phyloP scores from a whole-genome alignment of 2,888 invertebrate species.

The Lasius platythorax region DNA sequence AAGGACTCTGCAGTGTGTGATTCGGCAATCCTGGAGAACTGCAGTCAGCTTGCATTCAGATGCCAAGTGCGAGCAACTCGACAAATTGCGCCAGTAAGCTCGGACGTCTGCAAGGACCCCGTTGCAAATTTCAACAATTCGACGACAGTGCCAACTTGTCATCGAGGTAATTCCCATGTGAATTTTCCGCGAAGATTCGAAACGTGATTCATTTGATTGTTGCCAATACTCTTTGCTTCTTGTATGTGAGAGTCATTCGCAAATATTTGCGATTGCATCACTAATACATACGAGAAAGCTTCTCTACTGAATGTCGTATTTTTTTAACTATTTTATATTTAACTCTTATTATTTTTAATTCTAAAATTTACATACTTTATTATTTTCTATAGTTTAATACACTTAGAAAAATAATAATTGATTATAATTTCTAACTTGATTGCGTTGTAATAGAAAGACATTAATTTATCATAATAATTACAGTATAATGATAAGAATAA shows the following conservation, averaged over 20 bases:
- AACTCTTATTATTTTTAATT: neutral
- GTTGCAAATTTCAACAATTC: slow-evolving; percentile 75
- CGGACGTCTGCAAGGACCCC: slow-evolving; percentile 52
- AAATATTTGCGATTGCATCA: neutral
- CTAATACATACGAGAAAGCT: neutral
- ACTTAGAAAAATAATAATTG: slow-evolving; percentile 4
- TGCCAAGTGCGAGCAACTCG: slow-evolving; percentile 73
- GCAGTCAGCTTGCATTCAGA: slow-evolving; percentile 72
- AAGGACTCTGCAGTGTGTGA: slow-evolving; percentile 76
- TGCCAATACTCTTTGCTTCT: neutral
- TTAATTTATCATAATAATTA: neutral
- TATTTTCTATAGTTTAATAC: neutral
- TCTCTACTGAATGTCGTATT: neutral
- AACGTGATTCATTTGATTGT: neutral
- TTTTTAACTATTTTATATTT: neutral
- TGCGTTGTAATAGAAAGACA: neutral
- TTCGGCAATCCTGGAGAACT: slow-evolving; percentile 79
- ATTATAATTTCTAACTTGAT: neutral
- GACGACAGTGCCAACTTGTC: slow-evolving; percentile 67
- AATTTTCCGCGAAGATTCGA: slow-evolving; percentile 49
- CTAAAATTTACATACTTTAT: neutral
- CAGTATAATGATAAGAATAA: neutral
- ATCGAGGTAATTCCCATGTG: slow-evolving; percentile 36
- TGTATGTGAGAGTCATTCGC: neutral
- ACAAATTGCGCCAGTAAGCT: slow-evolving; percentile 76